Conservation (phyloP, 2,797 vertebrate genomes). For the Halcyon chelicuti region DNA sequence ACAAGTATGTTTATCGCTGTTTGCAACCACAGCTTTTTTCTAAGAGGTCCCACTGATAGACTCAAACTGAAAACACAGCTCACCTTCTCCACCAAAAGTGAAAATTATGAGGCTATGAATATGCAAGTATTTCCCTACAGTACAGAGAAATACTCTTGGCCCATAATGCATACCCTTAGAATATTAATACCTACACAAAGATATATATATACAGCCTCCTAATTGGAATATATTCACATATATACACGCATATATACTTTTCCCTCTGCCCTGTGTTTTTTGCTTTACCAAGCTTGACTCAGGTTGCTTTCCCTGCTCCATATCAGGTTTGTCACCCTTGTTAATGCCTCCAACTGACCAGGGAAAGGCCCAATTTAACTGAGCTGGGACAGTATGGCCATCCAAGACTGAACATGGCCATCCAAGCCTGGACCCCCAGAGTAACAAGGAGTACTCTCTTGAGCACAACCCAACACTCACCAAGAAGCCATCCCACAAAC, state of each 20-base stretch:
- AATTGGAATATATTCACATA: background rate
- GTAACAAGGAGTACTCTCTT: accelerated
- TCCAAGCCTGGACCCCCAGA: background rate
- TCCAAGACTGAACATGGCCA: background rate
- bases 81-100: background rate
- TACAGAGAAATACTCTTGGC: background rate
- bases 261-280: background rate
- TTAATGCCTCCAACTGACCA: background rate
- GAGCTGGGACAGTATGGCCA: background rate
- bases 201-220: background rate
- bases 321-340: background rate
- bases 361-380: background rate
- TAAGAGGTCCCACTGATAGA: background rate
- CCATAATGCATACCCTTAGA: background rate
- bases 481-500: background rate
- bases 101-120: background rate
- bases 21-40: background rate
- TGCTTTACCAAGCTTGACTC: background rate
- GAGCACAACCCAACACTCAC: background rate
- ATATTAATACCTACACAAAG: background rate
- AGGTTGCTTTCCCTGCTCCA: accelerated
- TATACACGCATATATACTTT: accelerated
- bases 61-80: background rate
- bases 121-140: background rate
- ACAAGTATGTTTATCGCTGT: accelerated